Percentiles rank a stretch among this genome's conserved stretches.
Conservation (phyloP, 2,888 invertebrate genomes). For the Esperia sulphurella region DNA sequence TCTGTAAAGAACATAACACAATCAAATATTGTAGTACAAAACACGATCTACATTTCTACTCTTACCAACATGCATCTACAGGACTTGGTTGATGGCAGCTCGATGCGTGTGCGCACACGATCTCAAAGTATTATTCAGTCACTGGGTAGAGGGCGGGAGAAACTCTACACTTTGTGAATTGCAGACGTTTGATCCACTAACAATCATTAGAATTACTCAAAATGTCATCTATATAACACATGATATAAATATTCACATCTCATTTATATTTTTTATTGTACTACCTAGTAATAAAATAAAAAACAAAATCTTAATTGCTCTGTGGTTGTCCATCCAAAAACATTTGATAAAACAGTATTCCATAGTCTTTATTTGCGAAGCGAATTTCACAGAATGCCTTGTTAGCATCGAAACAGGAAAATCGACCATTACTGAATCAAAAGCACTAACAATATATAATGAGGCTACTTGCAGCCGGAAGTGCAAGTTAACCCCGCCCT, state of each 20-base stretch:
- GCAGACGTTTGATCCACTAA: background rate
- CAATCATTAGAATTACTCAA: background rate
- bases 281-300: too few relatives aligned
- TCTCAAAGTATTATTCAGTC: slow-evolving; percentile 95
- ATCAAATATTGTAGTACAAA: too few relatives aligned
- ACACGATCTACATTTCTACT: background rate
- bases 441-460: background rate
- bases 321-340: too few relatives aligned
- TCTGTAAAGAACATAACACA: too few relatives aligned
- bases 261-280: too few relatives aligned
- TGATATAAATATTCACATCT: background rate
- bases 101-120: slow-evolving; percentile 59
- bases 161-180: slow-evolving; percentile 14
- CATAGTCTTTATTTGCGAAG: too few relatives aligned
- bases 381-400: too few relatives aligned
- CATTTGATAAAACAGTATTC: too few relatives aligned
- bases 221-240: background rate
- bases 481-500: slow-evolving; percentile 28
- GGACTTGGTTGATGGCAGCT: slow-evolving; percentile 16
- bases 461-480: background rate
- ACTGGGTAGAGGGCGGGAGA: slow-evolving; percentile 82
- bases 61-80: background rate
- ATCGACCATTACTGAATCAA: background rate
- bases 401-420: too few relatives aligned
- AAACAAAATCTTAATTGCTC: too few relatives aligned